These are phyloP conservation scores for Volucella zonaria DNA, from an alignment of 2,888 invertebrate genomes.

Conservation along the genomic window DNA sequence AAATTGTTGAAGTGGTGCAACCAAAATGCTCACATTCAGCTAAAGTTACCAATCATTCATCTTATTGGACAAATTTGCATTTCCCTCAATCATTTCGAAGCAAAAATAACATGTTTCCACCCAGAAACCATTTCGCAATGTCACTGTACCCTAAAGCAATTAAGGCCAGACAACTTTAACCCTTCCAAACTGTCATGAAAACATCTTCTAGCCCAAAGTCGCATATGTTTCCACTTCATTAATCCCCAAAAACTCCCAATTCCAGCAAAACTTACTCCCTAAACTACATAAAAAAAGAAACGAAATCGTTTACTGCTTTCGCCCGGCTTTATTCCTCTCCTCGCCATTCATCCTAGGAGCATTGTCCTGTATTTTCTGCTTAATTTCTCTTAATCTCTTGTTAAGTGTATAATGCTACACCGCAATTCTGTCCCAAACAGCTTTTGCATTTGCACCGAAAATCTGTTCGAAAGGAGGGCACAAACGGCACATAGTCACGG, in stretches of 20 bases:
- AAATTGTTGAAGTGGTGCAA: too few relatives aligned
- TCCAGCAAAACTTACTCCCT: background rate
- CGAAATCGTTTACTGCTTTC: slow-evolving; percentile 8
- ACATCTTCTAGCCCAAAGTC: too few relatives aligned
- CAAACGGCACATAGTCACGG: slow-evolving; percentile 6
- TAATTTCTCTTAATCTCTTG: slow-evolving; percentile 71
- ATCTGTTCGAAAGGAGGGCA: slow-evolving; percentile 9
- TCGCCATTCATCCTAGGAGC: slow-evolving; percentile 34
- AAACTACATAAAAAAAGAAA: background rate
- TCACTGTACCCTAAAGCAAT: too few relatives aligned
- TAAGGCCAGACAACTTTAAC: too few relatives aligned
- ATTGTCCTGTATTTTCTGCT: slow-evolving; percentile 47
- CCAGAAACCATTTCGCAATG: too few relatives aligned
- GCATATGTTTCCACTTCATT: slow-evolving; percentile 17
- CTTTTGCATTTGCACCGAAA: slow-evolving; percentile 32
- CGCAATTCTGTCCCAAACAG: slow-evolving; percentile 60
- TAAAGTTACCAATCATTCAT: too few relatives aligned
- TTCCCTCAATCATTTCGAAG: too few relatives aligned
- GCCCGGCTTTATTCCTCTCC: slow-evolving; percentile 23
- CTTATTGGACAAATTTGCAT: too few relatives aligned
- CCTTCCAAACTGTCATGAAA: too few relatives aligned
- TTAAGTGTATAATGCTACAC: slow-evolving; percentile 68
- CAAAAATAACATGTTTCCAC: too few relatives aligned
- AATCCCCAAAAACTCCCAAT: slow-evolving; percentile 20
- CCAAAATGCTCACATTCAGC: too few relatives aligned